Evolutionary conservation across 2,113 vertebrate genomes (phyloP).

Genomic region (Platichthys stellatus): DNA sequence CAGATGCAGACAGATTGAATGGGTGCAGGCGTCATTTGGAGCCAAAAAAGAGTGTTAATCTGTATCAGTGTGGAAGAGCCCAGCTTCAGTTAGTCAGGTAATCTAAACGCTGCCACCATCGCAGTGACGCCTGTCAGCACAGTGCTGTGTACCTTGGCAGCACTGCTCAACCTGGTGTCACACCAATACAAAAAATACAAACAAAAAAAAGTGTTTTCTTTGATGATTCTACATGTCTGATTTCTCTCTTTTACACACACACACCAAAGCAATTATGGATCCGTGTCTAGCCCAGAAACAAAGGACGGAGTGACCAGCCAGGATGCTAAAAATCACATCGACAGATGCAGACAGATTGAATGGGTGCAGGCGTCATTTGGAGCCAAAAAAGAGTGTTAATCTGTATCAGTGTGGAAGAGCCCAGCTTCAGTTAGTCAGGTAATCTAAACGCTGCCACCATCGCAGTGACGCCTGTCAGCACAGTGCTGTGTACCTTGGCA

Average conservation of each 20-base stretch:
- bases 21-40: conserved; percentile 6
- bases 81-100: conserved; percentile 37
- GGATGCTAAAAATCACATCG: not conserved
- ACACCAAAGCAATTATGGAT: not conserved
- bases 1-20: not conserved
- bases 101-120: conserved; percentile 52
- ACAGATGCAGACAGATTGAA: not conserved
- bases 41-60: conserved; percentile 1
- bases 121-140: conserved; percentile 59
- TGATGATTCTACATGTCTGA: no score
- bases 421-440: conserved; percentile 34
- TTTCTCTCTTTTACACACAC: not conserved
- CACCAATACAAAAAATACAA: not conserved
- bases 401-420: not conserved
- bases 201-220: no score
- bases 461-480: conserved; percentile 59
- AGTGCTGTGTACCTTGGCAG: conserved; percentile 32
- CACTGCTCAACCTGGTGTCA: conserved; percentile 51
- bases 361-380: conserved; percentile 7
- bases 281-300: not conserved
- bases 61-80: not conserved
- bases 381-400: conserved; percentile 1
- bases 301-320: not conserved
- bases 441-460: conserved; percentile 53
- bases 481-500: conserved; percentile 30